Percentiles rank a stretch among this genome's conserved stretches.
Conservation (phyloP, 2,797 vertebrate species). For the Girardinus metallicus region DNA sequence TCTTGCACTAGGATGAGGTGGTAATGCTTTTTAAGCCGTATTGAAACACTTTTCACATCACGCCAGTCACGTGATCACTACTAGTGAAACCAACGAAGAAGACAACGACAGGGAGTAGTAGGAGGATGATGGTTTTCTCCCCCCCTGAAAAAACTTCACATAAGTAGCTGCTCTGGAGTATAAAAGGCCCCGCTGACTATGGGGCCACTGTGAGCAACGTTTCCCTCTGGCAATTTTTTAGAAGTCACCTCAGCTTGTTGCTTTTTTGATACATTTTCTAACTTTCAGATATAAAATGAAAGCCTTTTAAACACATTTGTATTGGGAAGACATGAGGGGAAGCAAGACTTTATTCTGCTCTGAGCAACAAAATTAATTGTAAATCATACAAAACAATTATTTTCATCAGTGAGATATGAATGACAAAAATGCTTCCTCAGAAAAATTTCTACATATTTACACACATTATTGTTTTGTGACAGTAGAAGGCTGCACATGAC, state of each 20-base stretch:
- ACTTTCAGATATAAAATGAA: not conserved
- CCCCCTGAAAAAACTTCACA: too few relatives aligned
- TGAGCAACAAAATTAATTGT: slow-evolving; percentile 35
- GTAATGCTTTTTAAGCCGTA: too few relatives aligned
- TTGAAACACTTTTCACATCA: too few relatives aligned
- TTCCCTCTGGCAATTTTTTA: not conserved
- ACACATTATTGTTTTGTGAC: slow-evolving; percentile 68
- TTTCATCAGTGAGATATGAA: slow-evolving; percentile 28
- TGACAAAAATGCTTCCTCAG: slow-evolving; percentile 43
- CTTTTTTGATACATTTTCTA: not conserved
- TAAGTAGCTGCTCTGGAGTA: too few relatives aligned
- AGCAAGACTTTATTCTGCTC: slow-evolving; percentile 32
- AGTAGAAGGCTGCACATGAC: slow-evolving; percentile 81
- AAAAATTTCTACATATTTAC: slow-evolving; percentile 81
- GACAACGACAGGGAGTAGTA: too few relatives aligned
- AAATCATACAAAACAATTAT: slow-evolving; percentile 36
- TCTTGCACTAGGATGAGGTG: too few relatives aligned
- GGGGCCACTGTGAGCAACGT: not conserved
- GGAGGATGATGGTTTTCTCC: too few relatives aligned
- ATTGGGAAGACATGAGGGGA: not conserved
- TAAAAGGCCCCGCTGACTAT: too few relatives aligned
- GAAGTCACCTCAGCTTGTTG: not conserved
- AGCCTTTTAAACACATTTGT: not conserved
- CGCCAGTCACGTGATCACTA: too few relatives aligned
- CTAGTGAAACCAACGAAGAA: too few relatives aligned